phyloP scores from a whole-genome alignment of 1,140 invertebrate species.

The Magallana gigas region DNA sequence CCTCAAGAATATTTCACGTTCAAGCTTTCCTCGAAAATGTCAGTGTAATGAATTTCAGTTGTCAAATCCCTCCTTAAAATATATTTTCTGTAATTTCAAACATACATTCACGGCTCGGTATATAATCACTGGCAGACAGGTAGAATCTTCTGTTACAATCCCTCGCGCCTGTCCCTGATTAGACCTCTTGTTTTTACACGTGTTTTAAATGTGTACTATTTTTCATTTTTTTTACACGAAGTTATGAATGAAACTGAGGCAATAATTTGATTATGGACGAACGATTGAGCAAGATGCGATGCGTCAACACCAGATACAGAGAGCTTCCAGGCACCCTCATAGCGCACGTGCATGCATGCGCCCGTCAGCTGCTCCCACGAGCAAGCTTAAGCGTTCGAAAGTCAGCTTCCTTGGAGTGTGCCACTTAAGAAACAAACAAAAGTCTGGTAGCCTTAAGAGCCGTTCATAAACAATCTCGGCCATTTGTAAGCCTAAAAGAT shows the following conservation, averaged over 20 bases:
- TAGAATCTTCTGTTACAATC: background rate
- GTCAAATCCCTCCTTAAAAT: background rate
- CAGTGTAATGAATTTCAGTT: conserved; percentile 21
- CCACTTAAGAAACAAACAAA: conserved; percentile 34
- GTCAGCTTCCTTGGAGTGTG: background rate
- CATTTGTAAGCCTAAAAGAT: background rate
- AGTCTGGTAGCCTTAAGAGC: background rate
- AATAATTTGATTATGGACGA: conserved; percentile 37
- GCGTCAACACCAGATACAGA: conserved; percentile 28
- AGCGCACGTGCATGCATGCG: conserved; percentile 14
- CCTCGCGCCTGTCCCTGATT: background rate
- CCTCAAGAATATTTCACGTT: background rate
- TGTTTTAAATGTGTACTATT: conserved; percentile 28
- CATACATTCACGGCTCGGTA: background rate
- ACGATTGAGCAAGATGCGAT: conserved; percentile 11
- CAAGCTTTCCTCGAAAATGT: background rate
- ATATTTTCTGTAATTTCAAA: conserved; percentile 35
- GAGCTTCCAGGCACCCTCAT: conserved; percentile 8
- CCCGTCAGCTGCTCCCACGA: conserved; percentile 7
- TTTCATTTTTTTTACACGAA: background rate
- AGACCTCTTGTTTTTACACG: conserved; percentile 9
- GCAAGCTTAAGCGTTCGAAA: background rate
- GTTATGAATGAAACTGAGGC: conserved; percentile 35
- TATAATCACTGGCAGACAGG: background rate
- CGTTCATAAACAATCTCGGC: conserved; percentile 9